Evolutionary conservation across 2,888 invertebrate species (phyloP).

Genomic region (Oscheius sp.): DNA sequence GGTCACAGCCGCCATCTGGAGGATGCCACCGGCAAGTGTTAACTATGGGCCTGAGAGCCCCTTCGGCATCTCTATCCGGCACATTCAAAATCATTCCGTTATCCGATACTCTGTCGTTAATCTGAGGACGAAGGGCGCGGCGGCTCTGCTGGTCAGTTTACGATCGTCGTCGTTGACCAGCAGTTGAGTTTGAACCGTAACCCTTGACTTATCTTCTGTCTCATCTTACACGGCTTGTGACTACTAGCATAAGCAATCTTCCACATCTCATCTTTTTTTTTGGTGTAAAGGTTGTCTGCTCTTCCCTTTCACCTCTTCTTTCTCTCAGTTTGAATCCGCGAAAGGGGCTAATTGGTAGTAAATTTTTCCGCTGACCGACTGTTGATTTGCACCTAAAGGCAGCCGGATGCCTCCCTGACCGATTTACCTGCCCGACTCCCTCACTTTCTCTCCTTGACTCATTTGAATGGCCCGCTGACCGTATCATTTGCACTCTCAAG

Average conservation of each 20-base stretch:
- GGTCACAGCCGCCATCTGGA: constrained; percentile 34
- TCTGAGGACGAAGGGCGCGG: constrained; percentile 25
- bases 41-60: not conserved
- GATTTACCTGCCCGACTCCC: constrained; percentile 32
- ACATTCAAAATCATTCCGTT: constrained; percentile 1
- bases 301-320: not conserved
- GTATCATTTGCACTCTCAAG: constrained; percentile 40
- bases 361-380: constrained; percentile 34
- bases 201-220: not conserved
- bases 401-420: constrained; percentile 26
- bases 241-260: not conserved
- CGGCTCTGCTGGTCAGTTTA: constrained; percentile 4
- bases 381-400: constrained; percentile 25
- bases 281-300: not conserved
- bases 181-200: constrained; percentile 15
- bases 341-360: constrained; percentile 36
- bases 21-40: not conserved
- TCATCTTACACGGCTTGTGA: constrained; percentile 2
- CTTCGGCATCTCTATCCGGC: not conserved
- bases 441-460: constrained; percentile 38
- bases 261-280: not conserved
- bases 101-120: constrained; percentile 26
- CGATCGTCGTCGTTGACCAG: constrained; percentile 8
- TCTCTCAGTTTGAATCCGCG: constrained; percentile 28
- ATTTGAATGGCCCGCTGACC: constrained; percentile 38